Evolutionary conservation across 2,888 invertebrate genomes (phyloP), one percentile per base, ranked within the genome.

Genomic region (Catocala sponsa): DNA sequence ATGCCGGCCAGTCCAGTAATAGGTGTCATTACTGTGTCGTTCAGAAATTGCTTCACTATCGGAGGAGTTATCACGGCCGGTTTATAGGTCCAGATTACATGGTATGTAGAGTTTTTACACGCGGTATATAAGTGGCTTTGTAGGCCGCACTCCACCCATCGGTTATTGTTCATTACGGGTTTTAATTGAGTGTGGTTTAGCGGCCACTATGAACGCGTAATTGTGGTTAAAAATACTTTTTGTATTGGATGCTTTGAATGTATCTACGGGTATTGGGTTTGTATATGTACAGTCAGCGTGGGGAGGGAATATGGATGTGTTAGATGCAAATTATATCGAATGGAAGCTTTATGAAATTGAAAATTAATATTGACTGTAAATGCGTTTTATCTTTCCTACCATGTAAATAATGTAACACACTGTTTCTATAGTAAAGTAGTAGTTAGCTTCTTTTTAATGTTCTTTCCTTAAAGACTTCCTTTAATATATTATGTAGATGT

Each of bases 1-100:
- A 88, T 85, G 90, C 81, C 85, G 89, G 72, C 71, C 82, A 83
- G 78, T 82, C 83, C 78, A 77, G 82, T 94, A 94, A 94, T 94
- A 91, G 92, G 87, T 94, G 92, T 94, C 94, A 94, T 94, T 94
- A 94, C 84, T 82, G 86, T 88, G 91, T 90, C 91, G 92, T 89
- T 87, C 91, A 89, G 92, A 93, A 94, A 94, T 94, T 94, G 92
- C 92, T 90, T 86, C 81, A 89, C 91, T 94, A 94, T 94, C 94
- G 91, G 89, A 88, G 79, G 89, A 91, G 89, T 87, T 92, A 94
- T 93, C 94, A 91, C 82, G 87, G 78, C 63, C 75, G 79, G 78
- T 93, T 93, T 93, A 92, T 93, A 92, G 91, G 90, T 85, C 80
- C 85, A 92, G 93, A 94, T 94, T 94, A 93, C 89, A 93, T 86